Base-by-base conservation (phyloP, 2,888 invertebrate genomes). In the Drosophila recens region DNA sequence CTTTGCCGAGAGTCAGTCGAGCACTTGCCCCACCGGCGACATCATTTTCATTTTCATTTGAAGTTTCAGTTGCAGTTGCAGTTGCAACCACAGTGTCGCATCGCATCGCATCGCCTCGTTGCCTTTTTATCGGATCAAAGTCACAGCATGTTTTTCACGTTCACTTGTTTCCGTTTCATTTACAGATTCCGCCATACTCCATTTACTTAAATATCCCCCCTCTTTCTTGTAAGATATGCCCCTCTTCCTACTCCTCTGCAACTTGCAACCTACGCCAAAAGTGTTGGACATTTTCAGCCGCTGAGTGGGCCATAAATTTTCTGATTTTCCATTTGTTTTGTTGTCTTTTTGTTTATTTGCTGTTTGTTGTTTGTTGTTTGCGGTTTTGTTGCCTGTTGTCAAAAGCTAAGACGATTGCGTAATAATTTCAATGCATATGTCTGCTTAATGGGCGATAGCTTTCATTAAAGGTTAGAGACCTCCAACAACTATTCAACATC, bases 101-200 rank as follows among this genome's bases (percentile, higher is more conserved):
- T 20, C 30, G 46, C 46, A 36, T 36, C 51, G 57, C 59, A 40
- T 64, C 61, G 57, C 38, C 54, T 75, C 48, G 36, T 27, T 68
- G 36, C 11, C 62, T 11, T 62, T 67, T 73, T 72, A 82, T 87
- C 85, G 61, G 15, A 64, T 56, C 51, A 49, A 48, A 51, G 42
- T 57, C 62, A 67, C 40, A 56, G 84, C 85, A 87, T 78, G 89
- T 87, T 86, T 87, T 87, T 76, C 89, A 75, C 87, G 76, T 89
- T 89, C 88, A 76, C 82, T 87, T 85, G 79, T 76, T 89, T 89
- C 82, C 79, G 73, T 82, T 80, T 53, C 56, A 59, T 53, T 65
- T 59, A 78, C 73, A 77, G 54, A 67, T 62, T 53, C 73, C 64
- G 54, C 56, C 58, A 65, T 62, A 62, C 64, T 67, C 61, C 61